Evolutionary conservation across 2,113 vertebrate species (phyloP).

Genomic region (Cephalopterus ornatus): DNA sequence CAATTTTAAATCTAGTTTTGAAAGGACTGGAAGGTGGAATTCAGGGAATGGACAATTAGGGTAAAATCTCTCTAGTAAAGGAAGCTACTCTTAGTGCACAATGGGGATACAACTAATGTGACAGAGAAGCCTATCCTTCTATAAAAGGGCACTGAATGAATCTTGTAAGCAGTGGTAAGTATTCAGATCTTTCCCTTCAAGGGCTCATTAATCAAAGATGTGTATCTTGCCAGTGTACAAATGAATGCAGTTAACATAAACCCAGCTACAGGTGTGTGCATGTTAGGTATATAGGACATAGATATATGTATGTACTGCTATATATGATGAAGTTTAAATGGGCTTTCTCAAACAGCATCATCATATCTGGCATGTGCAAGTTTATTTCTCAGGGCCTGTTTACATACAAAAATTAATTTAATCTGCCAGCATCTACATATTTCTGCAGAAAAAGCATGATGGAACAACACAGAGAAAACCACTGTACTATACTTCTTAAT

Average conservation of each 20-base stretch:
- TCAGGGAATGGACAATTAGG: slow-evolving; percentile 24
- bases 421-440: background rate
- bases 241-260: background rate
- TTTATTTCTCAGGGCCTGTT: background rate
- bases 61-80: background rate
- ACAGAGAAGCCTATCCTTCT: background rate
- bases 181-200: background rate
- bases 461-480: background rate
- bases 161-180: background rate
- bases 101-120: background rate
- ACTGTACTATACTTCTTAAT: background rate
- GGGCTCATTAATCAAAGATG: background rate
- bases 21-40: background rate
- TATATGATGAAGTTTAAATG: background rate
- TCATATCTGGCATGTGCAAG: background rate
- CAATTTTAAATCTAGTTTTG: background rate
- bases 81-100: background rate
- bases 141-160: background rate
- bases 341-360: background rate
- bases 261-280: background rate
- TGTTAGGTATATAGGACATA: background rate
- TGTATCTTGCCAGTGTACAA: background rate
- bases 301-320: background rate
- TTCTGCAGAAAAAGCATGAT: background rate
- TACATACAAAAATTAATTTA: background rate